Percentiles rank a stretch among this genome's conserved stretches.
phyloP scores from a whole-genome alignment of 2,113 vertebrate species.

The Sebastes schlegelii region DNA sequence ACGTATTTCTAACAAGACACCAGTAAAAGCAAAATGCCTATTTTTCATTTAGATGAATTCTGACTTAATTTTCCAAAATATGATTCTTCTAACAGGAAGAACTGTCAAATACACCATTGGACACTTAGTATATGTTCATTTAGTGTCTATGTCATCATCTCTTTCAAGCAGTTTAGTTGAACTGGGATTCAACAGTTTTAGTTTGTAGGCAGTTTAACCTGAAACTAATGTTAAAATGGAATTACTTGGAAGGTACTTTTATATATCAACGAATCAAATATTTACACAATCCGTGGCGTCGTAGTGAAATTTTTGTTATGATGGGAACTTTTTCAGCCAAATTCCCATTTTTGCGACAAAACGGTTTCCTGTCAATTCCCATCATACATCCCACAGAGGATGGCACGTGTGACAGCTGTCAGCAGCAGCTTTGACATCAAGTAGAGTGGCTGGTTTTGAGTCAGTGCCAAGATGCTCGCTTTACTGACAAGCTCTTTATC shows the following conservation, averaged over 20 bases:
- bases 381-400: background rate
- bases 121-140: no score
- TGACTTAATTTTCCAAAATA: background rate
- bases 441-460: background rate
- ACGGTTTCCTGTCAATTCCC: background rate
- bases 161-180: no score
- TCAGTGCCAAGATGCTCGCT: no score
- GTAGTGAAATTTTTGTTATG: background rate
- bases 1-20: background rate
- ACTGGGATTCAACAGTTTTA: no score
- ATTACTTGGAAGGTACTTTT: background rate
- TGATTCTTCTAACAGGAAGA: no score
- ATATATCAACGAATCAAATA: background rate
- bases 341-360: background rate
- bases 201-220: background rate
- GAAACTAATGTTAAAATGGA: background rate
- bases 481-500: background rate
- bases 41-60: background rate
- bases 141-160: background rate
- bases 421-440: background rate
- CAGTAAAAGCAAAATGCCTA: background rate
- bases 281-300: background rate
- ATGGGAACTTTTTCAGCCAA: fast-evolving
- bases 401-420: conserved; percentile 2
- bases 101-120: no score